A percentile compares a stretch with the other conserved stretches of the same genome.
Evolutionary conservation across 2,797 vertebrate species (phyloP).

Genomic region (Sebastes kiyomatsui): DNA sequence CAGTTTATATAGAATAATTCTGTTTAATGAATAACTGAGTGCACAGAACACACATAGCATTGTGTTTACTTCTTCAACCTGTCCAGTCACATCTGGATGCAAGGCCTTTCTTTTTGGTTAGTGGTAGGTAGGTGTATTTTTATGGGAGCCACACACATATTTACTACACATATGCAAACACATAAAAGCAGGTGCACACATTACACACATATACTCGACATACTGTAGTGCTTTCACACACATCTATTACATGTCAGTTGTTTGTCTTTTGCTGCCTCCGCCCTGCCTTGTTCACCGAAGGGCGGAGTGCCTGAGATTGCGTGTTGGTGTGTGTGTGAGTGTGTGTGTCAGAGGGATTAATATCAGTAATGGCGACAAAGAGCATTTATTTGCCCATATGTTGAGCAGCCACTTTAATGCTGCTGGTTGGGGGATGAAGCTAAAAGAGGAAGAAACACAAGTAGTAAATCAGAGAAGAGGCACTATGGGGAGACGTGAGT

Average conservation of each 20-base stretch:
- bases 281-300: constrained; percentile 14
- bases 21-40: constrained; percentile 1
- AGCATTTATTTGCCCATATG: constrained; percentile 20
- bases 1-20: not conserved
- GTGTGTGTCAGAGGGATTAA: not conserved
- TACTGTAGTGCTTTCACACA: constrained; percentile 4
- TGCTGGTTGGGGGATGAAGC: not conserved
- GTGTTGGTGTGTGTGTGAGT: not conserved
- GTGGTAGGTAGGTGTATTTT: not conserved
- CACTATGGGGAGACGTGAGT: constrained; percentile 9
- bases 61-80: constrained; percentile 1
- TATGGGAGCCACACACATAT: not conserved
- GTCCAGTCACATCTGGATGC: not conserved
- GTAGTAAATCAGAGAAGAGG: constrained; percentile 22
- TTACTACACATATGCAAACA: not conserved
- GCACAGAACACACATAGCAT: not conserved
- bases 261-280: constrained; percentile 33
- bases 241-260: constrained; percentile 34
- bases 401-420: constrained; percentile 20
- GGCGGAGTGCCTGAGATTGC: constrained; percentile 18
- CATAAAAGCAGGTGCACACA: not conserved
- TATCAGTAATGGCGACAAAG: constrained; percentile 27
- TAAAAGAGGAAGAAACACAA: not conserved
- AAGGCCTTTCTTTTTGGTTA: not conserved
- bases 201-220: too few relatives aligned